Percentiles rank a stretch among this genome's conserved stretches.
Conservation (phyloP, 1,140 invertebrate species). For the Ruditapes philippinarum region DNA sequence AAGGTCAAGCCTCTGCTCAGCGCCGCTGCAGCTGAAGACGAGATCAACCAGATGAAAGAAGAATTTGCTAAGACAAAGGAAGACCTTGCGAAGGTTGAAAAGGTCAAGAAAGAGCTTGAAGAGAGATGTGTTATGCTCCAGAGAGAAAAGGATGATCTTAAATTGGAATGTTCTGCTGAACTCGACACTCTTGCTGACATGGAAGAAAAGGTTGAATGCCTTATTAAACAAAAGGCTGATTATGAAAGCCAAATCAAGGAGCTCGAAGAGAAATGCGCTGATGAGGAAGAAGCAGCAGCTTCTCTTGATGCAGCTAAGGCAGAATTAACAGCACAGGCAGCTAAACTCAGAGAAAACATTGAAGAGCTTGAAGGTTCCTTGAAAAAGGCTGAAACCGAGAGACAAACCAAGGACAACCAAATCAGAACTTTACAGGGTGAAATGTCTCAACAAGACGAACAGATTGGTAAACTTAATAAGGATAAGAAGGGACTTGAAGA, state of each 20-base stretch:
- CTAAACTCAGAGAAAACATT: conserved; percentile 97
- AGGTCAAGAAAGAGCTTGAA: conserved; percentile 98
- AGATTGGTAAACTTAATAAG: conserved; percentile 99
- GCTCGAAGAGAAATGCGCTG: conserved; percentile 96
- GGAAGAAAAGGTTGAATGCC: conserved; percentile 96
- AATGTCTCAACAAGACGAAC: conserved; percentile 99
- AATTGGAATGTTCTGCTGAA: conserved; percentile 93
- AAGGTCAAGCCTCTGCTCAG: conserved; percentile 99
- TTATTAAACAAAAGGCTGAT: conserved; percentile 97
- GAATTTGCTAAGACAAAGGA: conserved; percentile 97
- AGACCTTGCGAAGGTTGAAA: conserved; percentile 96
- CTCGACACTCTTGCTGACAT: conserved; percentile 90
- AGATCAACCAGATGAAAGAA: conserved; percentile 98
- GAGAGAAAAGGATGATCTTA: conserved; percentile 96
- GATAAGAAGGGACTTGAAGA: conserved; percentile 99
- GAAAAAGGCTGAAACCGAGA: conserved; percentile 95
- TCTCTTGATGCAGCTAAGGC: conserved; percentile 96
- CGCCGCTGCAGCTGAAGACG: conserved; percentile 98
- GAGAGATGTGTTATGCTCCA: conserved; percentile 94
- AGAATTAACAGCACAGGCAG: conserved; percentile 97
- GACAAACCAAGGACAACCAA: conserved; percentile 93
- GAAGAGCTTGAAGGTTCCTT: conserved; percentile 96
- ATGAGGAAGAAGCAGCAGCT: conserved; percentile 97
- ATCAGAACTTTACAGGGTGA: conserved; percentile 97
- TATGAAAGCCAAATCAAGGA: conserved; percentile 98